These are phyloP conservation scores for Diadegma fenestrale DNA, from an alignment of 2,888 invertebrate species.

Conservation along the genomic window DNA sequence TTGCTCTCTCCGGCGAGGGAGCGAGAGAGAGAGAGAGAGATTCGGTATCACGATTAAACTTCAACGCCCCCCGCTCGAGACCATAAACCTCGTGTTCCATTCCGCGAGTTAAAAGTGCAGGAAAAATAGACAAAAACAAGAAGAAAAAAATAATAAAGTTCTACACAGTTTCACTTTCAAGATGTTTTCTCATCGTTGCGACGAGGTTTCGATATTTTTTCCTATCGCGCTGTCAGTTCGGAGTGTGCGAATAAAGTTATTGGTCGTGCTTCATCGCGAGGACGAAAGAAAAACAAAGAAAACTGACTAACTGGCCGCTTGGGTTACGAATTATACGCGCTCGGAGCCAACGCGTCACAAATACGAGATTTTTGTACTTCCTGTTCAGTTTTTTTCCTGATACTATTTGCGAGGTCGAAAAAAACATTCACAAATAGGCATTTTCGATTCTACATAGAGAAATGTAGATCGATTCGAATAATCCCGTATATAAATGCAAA, in stretches of 20 bases:
- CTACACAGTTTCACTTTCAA: constrained; percentile 40
- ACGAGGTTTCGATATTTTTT: neutral
- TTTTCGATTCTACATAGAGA: neutral
- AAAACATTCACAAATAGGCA: neutral
- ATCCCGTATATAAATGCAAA: neutral
- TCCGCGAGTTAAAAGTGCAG: constrained; percentile 22
- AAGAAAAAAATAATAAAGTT: constrained; percentile 16
- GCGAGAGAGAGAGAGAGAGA: constrained; percentile 19
- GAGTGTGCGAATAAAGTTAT: neutral
- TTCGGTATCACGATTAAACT: constrained; percentile 53
- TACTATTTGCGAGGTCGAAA: neutral
- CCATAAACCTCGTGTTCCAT: constrained; percentile 45
- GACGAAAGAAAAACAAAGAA: neutral
- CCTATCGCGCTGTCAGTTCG: neutral
- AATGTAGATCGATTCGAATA: neutral
- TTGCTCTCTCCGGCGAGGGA: constrained; percentile 7
- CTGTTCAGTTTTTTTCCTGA: neutral
- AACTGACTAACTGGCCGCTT: neutral
- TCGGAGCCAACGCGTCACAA: neutral
- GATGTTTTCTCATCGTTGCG: constrained; percentile 26
- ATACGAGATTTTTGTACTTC: neutral
- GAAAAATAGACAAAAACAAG: neutral
- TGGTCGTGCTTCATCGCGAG: neutral
- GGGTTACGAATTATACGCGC: neutral
- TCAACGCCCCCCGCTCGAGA: constrained; percentile 44